These are phyloP conservation scores for Tamias sibiricus DNA, from an alignment of 2,113 vertebrate genomes.

Conservation along the genomic window DNA sequence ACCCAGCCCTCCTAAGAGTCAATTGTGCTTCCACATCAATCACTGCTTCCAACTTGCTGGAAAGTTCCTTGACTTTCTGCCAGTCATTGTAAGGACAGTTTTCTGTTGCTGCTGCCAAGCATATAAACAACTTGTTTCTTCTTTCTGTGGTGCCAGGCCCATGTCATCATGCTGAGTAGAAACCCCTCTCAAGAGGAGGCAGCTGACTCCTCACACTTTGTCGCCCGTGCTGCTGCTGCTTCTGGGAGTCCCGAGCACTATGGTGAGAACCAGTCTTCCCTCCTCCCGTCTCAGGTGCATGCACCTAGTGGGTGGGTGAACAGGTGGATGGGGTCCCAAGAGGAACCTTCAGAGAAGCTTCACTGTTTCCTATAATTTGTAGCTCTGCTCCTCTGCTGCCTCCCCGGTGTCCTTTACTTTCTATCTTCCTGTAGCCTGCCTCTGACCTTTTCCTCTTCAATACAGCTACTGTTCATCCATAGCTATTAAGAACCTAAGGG, in stretches of 20 bases:
- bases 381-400: not conserved
- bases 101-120: not conserved
- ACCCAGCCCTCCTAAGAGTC: not conserved
- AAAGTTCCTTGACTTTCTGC: slow-evolving; percentile 39
- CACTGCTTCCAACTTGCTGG: not conserved
- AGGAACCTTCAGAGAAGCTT: not conserved
- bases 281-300: accelerated
- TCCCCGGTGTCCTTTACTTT: not conserved
- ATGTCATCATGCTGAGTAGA: slow-evolving; percentile 86
- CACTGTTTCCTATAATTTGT: not conserved
- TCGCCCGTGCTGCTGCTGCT: slow-evolving; percentile 83
- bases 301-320: not conserved
- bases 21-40: not conserved
- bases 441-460: slow-evolving; percentile 7
- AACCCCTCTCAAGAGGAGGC: slow-evolving; percentile 79
- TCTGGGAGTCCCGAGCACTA: slow-evolving; percentile 82
- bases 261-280: slow-evolving; percentile 76
- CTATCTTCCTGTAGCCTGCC: not conserved
- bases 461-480: not conserved
- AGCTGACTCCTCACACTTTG: slow-evolving; percentile 83
- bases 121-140: slow-evolving; percentile 11
- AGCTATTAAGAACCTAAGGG: not conserved
- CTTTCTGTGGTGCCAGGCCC: slow-evolving; percentile 82
- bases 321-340: not conserved
- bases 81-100: not conserved